A percentile compares a stretch with the other conserved stretches of the same genome.
Conservation (phyloP, 2,113 vertebrate species). For the Axis porcinus region DNA sequence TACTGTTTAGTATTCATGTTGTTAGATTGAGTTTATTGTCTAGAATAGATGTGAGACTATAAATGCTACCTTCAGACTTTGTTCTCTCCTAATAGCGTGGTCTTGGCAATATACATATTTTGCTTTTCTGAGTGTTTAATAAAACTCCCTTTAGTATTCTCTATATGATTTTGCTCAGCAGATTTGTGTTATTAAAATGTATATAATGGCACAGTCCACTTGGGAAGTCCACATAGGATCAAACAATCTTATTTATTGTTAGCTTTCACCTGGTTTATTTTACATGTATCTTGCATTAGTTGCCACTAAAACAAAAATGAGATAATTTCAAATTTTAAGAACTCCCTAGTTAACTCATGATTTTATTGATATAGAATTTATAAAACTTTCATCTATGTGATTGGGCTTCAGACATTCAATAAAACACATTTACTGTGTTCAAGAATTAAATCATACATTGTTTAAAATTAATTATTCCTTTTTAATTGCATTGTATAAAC, state of each 20-base stretch:
- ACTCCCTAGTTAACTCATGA: conserved; percentile 46
- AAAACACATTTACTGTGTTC: conserved; percentile 64
- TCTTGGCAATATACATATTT: conserved; percentile 47
- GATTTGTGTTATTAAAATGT: conserved; percentile 73
- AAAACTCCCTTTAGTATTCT: conserved; percentile 62
- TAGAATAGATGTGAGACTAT: conserved; percentile 53
- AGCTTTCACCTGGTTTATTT: conserved; percentile 54
- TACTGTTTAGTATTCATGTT: conserved; percentile 67
- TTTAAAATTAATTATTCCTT: conserved; percentile 82
- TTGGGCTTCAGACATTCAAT: conserved; percentile 50
- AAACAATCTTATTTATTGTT: conserved; percentile 68
- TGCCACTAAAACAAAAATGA: conserved; percentile 64
- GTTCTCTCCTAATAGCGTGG: conserved; percentile 56
- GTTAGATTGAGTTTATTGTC: conserved; percentile 58
- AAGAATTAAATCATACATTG: conserved; percentile 72
- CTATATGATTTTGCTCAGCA: conserved; percentile 67
- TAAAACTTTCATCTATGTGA: conserved; percentile 53
- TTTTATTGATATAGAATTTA: conserved; percentile 60
- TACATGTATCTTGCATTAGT: conserved; percentile 53
- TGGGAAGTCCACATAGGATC: conserved; percentile 61
- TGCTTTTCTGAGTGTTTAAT: conserved; percentile 56
- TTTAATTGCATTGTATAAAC: conserved; percentile 83
- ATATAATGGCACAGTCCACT: conserved; percentile 61
- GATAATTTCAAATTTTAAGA: conserved; percentile 59
- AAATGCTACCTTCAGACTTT: conserved; percentile 69